Evolutionary conservation across 2,113 vertebrate genomes (phyloP), one percentile per base, ranked within the genome.

Genomic region (Pungitius pungitius): DNA sequence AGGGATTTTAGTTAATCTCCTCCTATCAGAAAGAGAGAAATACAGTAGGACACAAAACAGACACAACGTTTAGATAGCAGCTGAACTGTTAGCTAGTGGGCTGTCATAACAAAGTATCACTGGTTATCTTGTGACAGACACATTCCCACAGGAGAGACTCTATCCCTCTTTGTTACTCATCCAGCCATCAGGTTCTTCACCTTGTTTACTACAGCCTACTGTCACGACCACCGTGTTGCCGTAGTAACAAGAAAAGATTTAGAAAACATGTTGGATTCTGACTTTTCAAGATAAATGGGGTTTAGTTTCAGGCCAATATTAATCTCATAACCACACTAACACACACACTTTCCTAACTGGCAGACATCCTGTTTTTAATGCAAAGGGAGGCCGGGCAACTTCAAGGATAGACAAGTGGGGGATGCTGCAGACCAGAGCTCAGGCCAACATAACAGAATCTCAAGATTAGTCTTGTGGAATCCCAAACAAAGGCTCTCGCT

Each of bases 401-500:
- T 71, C 20, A 66, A 55, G 52, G 69, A 64, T 74, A 88, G 64
- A 73, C 40, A 22, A 40, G 73, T 68, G 62, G 82, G 37, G 57
- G 43, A 43, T 57, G 42, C 39, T 75, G 75, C 47, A 78, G 69
- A 40, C 26, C 58, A 61, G 64, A 69, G 67, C 73, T 49, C 47
- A 20, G 68, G 58, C 81, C 66, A 80, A 63, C 55, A 55, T 33
- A 73, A 73, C 86, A 73, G 26, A 69, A 62, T 74, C 69, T 77
- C 17, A 47, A 75, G 82, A 81, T 58, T 75, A 80, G 57, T 52
- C 60, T 37, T 17, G 58, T 71, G 73, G 66, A 85, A 84, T 89
- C 68, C 81, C 35, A 81, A 87, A 88, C 86, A 89, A 81, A 70
- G 24, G 52, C 52, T 14, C 51, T 3, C 33, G n/a, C 20, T 11